Conservation (phyloP, 2,888 invertebrate genomes). For the Andrena bucephala region DNA sequence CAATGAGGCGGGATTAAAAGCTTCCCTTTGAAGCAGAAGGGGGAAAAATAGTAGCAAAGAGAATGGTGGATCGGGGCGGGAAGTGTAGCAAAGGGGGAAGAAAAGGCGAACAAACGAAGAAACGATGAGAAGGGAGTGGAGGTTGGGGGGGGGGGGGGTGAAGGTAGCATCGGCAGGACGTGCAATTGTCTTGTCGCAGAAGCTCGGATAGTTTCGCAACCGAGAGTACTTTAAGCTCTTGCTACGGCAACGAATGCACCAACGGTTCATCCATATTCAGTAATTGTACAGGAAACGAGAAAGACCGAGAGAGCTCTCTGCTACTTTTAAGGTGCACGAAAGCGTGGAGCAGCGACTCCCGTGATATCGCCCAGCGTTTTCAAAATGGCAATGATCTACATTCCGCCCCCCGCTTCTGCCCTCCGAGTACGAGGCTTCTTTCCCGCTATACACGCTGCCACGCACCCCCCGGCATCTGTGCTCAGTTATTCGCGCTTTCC, state of each 20-base stretch:
- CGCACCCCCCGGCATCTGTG: background rate
- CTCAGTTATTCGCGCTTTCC: background rate
- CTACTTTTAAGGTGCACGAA: slow-evolving; percentile 36
- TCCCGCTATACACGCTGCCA: background rate
- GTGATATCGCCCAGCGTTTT: slow-evolving; percentile 30
- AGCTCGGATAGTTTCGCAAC: slow-evolving; percentile 28
- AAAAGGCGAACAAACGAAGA: slow-evolving; percentile 8
- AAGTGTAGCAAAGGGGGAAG: background rate
- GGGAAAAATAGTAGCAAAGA: background rate
- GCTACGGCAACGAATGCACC: slow-evolving; percentile 37
- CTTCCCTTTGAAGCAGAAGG: slow-evolving; percentile 4
- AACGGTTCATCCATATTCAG: slow-evolving; percentile 67
- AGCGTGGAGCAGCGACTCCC: slow-evolving; percentile 7
- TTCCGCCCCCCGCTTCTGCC: slow-evolving; percentile 12
- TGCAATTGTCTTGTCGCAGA: slow-evolving; percentile 33
- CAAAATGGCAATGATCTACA: slow-evolving; percentile 46
- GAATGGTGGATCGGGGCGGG: background rate
- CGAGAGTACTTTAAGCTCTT: slow-evolving; percentile 39
- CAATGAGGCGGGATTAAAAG: slow-evolving; percentile 41
- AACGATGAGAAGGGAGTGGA: background rate
- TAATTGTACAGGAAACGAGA: slow-evolving; percentile 53
- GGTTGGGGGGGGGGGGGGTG: too few species aligned
- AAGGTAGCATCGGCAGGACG: slow-evolving; percentile 20
- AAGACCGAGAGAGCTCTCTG: slow-evolving; percentile 35
- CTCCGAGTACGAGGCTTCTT: background rate